These are phyloP conservation scores for Thunnus albacares DNA, from an alignment of 2,797 vertebrate genomes.

Conservation along the genomic window DNA sequence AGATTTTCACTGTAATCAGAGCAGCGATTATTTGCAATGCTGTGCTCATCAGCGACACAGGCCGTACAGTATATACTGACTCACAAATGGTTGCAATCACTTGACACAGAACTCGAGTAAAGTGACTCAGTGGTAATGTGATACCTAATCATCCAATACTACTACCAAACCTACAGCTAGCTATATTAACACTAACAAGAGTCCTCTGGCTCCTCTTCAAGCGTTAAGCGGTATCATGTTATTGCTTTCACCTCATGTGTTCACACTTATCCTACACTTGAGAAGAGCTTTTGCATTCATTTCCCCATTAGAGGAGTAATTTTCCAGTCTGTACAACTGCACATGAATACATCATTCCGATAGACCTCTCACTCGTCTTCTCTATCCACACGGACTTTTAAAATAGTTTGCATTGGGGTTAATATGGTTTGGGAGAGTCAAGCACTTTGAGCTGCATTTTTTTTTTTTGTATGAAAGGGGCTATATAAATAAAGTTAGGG, in stretches of 20 bases:
- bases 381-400: not conserved
- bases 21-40: slow-evolving; percentile 60
- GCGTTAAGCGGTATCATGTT: slow-evolving; percentile 42
- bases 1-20: slow-evolving; percentile 67
- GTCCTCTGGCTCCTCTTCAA: slow-evolving; percentile 29
- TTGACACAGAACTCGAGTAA: slow-evolving; percentile 42
- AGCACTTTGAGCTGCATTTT: too few relatives aligned
- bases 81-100: slow-evolving; percentile 64
- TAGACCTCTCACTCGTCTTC: not conserved
- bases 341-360: slow-evolving; percentile 29
- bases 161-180: slow-evolving; percentile 33
- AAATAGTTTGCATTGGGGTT: not conserved
- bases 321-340: slow-evolving; percentile 14
- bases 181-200: slow-evolving; percentile 47
- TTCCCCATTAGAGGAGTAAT: slow-evolving; percentile 2
- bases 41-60: slow-evolving; percentile 49
- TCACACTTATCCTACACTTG: slow-evolving; percentile 13
- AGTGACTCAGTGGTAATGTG: slow-evolving; percentile 63
- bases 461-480: too few relatives aligned
- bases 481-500: too few relatives aligned
- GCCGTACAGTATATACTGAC: slow-evolving; percentile 40
- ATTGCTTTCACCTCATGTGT: slow-evolving; percentile 9
- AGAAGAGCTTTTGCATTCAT: slow-evolving; percentile 16
- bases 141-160: slow-evolving; percentile 53
- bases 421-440: too few relatives aligned